Evolutionary conservation across 1,140 invertebrate species (phyloP), one percentile per base, ranked within the genome.

Genomic region (Aphelenchoides avenae): DNA sequence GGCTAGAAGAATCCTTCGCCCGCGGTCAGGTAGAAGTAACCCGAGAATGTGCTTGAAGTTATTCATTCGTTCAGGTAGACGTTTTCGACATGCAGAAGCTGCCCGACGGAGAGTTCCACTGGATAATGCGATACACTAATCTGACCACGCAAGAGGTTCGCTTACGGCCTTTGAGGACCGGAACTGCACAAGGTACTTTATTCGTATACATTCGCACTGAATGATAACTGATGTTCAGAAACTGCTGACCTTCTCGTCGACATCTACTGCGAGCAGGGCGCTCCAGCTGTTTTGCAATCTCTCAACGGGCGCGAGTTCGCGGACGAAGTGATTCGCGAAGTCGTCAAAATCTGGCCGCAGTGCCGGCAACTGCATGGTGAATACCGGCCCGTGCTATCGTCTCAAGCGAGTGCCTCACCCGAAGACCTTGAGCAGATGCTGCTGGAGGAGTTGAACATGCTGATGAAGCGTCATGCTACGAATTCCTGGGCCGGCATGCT

Each of bases 251-350:
- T 57, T 13, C 36, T 57, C 20, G 41, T 57, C 9, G 54, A 57
- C 30, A 57, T 57, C 30, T 57, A 57, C 33, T 57, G 53, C 15
- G 54, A 57, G 15, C 57, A 57, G 18, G 54, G 54, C 5, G 54
- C 54, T 5, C 54, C 54, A 15, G 47, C 44, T 20, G 53, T 57
- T 3, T 26, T 57, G 3, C 54, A 57, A 34, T 40, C 52, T 3
- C 24, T 57, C 5, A 57, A 57, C 44, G 54, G 54, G 26, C 20
- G 54, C 30, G 51, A 57, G 30, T 57, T 57, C 15, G 54, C 54
- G 24, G 41, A 57, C 26, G 49, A 57, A 7, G 54, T 57, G 18
- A 18, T 31, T 3, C 13, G 34, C 34, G 43, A 46, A 30, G 43
- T 46, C 18, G 24, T 15, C 24, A 42, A 39, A 46, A 56, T 56